Conservation (phyloP, 2,797 vertebrate species). For the Eulemur coronatus region DNA sequence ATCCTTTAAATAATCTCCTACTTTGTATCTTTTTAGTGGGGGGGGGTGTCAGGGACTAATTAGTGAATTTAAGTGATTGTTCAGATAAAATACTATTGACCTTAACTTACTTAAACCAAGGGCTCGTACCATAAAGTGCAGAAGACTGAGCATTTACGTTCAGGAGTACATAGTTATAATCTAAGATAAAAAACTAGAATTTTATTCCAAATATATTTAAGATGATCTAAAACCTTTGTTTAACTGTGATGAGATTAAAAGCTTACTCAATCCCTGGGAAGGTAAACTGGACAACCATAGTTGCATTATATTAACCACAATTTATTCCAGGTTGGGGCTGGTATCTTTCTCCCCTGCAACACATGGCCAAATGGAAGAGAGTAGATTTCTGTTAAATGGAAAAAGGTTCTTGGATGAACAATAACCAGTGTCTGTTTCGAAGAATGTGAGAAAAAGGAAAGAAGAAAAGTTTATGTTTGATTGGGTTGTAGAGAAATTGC, state of each 20-base stretch:
- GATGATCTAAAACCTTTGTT: not conserved
- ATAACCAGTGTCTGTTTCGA: not conserved
- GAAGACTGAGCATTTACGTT: not conserved
- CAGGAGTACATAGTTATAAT: not conserved
- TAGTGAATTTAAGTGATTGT: constrained; percentile 4
- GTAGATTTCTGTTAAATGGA: not conserved
- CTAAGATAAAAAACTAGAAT: not conserved
- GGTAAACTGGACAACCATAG: not conserved
- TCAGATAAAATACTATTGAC: not conserved
- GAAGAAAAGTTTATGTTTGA: not conserved
- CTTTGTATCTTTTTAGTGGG: not conserved
- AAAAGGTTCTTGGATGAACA: not conserved
- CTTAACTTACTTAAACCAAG: not conserved
- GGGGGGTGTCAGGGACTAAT: not conserved
- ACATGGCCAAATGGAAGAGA: not conserved
- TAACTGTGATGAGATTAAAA: not conserved
- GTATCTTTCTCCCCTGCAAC: not conserved
- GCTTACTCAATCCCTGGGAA: not conserved
- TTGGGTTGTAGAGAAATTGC: not conserved
- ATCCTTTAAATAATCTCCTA: not conserved
- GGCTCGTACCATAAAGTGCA: not conserved
- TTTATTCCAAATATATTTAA: not conserved
- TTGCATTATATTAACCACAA: not conserved
- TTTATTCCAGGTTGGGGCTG: not conserved
- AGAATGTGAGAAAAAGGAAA: not conserved